Percentiles rank a stretch among this genome's conserved stretches.
Conservation (phyloP, 2,113 vertebrate species). For the Elgaria multicarinata region DNA sequence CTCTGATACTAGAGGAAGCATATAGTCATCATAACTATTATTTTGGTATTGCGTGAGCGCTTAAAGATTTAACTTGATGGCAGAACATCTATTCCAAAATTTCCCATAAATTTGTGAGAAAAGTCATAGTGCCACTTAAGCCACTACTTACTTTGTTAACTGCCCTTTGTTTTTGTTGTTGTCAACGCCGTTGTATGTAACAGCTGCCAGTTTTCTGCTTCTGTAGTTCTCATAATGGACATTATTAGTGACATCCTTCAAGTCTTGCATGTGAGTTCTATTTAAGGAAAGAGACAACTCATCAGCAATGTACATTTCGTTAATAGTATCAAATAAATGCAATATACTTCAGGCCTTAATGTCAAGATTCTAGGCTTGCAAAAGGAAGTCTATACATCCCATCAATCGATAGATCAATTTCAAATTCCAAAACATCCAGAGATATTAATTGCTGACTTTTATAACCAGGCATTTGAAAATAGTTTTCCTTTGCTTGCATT, state of each 20-base stretch:
- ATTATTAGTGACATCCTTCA: constrained; percentile 99
- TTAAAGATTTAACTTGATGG: not conserved
- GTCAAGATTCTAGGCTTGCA: not conserved
- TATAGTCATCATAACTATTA: not conserved
- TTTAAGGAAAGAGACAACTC: constrained; percentile 29
- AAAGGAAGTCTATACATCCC: not conserved
- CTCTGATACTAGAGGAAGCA: not conserved
- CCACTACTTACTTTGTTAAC: constrained; percentile 91
- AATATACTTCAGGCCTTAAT: constrained; percentile 2
- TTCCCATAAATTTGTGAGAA: not conserved
- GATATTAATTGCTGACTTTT: not conserved
- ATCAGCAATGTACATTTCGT: constrained; percentile 37
- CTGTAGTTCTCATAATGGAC: constrained; percentile 99
- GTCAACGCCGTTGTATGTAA: constrained; percentile 96
- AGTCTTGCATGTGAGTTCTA: constrained; percentile 99
- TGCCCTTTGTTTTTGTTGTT: constrained; percentile 97
- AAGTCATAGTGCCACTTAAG: not conserved
- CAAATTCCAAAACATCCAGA: not conserved
- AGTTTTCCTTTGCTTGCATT: not conserved
- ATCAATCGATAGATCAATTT: not conserved
- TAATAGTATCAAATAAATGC: constrained; percentile 30
- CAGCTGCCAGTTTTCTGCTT: constrained; percentile 96
- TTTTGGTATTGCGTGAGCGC: not conserved
- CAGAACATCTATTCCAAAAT: not conserved
- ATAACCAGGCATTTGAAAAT: not conserved